Evolutionary conservation across 2,888 invertebrate species (phyloP).

Genomic region (Mesorhabditis belari): DNA sequence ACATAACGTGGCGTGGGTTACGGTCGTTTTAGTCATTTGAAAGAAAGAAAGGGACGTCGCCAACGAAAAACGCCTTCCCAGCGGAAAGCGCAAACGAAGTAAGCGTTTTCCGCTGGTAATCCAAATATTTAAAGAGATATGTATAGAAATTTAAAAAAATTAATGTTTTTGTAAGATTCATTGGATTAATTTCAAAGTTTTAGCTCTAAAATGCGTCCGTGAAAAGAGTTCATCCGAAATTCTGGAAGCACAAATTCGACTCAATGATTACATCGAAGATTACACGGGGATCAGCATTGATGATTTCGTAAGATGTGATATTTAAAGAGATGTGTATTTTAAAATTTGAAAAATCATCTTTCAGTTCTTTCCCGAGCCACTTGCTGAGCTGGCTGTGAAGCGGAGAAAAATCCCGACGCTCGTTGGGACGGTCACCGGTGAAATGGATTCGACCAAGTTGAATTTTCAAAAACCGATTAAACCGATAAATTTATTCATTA

Average conservation of each 20-base stretch:
- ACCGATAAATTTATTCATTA: background rate
- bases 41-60: no score
- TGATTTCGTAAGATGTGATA: background rate
- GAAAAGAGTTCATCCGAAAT: background rate
- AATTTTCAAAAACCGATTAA: no score
- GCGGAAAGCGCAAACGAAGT: no score
- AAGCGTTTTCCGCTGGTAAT: no score
- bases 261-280: background rate
- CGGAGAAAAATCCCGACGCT: background rate
- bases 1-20: no score
- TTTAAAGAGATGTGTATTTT: no score
- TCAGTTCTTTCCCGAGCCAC: background rate
- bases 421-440: background rate
- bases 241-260: background rate
- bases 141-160: background rate
- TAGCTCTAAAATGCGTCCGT: background rate
- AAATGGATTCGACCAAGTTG: background rate
- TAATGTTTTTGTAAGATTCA: no score
- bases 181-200: no score
- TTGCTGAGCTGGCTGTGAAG: background rate
- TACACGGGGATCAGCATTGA: background rate
- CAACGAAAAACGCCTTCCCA: no score
- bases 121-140: background rate
- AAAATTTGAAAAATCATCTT: background rate
- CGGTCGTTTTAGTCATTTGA: no score